Evolutionary conservation across 2,113 vertebrate species (phyloP).

Genomic region (Arenaria interpres): DNA sequence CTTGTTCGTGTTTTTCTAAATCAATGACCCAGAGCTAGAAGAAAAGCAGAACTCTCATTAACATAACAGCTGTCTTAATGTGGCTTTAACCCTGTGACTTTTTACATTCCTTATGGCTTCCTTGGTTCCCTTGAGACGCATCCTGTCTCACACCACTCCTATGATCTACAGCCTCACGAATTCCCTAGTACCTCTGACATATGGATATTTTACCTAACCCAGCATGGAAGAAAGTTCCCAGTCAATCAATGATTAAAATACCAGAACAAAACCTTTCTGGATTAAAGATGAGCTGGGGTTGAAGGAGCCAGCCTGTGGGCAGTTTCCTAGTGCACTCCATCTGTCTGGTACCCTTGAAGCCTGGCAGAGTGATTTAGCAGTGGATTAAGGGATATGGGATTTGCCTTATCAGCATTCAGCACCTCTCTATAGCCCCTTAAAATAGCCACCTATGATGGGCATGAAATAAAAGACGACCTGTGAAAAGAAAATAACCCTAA

Average conservation of each 20-base stretch:
- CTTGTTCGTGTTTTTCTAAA: slow-evolving; percentile 74
- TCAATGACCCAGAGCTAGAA: slow-evolving; percentile 75
- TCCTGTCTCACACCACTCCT: slow-evolving; percentile 76
- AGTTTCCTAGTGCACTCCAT: slow-evolving; percentile 48
- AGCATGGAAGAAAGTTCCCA: slow-evolving; percentile 80
- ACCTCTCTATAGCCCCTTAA: slow-evolving; percentile 49
- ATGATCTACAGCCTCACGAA: slow-evolving; percentile 83
- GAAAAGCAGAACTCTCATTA: slow-evolving; percentile 79
- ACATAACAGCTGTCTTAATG: slow-evolving; percentile 88
- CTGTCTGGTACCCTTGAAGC: slow-evolving; percentile 53
- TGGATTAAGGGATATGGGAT: slow-evolving; percentile 60
- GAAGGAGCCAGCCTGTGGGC: slow-evolving; percentile 63
- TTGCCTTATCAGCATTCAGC: slow-evolving; percentile 68
- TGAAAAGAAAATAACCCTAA: slow-evolving; percentile 39
- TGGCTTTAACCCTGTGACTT: slow-evolving; percentile 88
- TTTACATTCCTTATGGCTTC: slow-evolving; percentile 84
- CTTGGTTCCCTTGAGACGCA: slow-evolving; percentile 81
- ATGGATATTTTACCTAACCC: slow-evolving; percentile 83
- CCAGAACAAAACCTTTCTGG: slow-evolving; percentile 71
- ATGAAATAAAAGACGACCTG: slow-evolving; percentile 45
- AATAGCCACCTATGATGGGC: slow-evolving; percentile 46
- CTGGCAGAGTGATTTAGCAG: slow-evolving; percentile 58
- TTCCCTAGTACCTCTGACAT: slow-evolving; percentile 84
- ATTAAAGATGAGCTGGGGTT: slow-evolving; percentile 71
- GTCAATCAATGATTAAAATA: slow-evolving; percentile 83